A percentile compares a stretch with the other conserved stretches of the same genome.
Evolutionary conservation across 2,888 invertebrate species (phyloP).

Genomic region (Brachypterus glaber): DNA sequence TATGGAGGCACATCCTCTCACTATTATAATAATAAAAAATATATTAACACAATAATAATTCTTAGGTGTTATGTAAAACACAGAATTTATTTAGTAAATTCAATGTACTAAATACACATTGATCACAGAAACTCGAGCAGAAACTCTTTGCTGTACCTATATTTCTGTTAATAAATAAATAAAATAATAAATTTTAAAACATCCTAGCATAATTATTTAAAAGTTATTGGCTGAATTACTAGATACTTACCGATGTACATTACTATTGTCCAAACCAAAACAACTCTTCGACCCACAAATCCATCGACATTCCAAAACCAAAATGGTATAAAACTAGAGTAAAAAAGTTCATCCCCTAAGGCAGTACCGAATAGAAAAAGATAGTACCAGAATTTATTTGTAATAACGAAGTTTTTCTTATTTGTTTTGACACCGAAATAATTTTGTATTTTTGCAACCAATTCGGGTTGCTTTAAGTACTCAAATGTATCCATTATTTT

Average conservation of each 20-base stretch:
- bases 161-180: too few relatives aligned
- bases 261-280: slow-evolving; percentile 70
- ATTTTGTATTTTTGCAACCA: slow-evolving; percentile 70
- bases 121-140: too few relatives aligned
- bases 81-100: too few relatives aligned
- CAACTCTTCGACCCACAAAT: slow-evolving; percentile 71
- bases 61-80: too few relatives aligned
- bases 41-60: too few relatives aligned
- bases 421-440: slow-evolving; percentile 62
- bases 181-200: too few relatives aligned
- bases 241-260: slow-evolving; percentile 75
- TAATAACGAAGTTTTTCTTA: slow-evolving; percentile 39
- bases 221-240: too few relatives aligned
- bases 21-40: too few relatives aligned
- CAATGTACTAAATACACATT: too few relatives aligned
- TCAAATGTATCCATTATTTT: slow-evolving; percentile 44
- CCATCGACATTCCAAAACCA: slow-evolving; percentile 94
- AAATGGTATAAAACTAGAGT: slow-evolving; percentile 83
- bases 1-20: too few relatives aligned
- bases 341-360: slow-evolving; percentile 85
- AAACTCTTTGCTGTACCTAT: too few relatives aligned
- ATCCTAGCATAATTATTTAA: too few relatives aligned
- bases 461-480: slow-evolving; percentile 62
- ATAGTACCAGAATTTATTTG: slow-evolving; percentile 74
- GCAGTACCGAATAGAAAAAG: slow-evolving; percentile 77